Evolutionary conservation across 2,888 invertebrate genomes (phyloP), one percentile per base, ranked within the genome.

Genomic region (Chrysotoxum bicinctum): DNA sequence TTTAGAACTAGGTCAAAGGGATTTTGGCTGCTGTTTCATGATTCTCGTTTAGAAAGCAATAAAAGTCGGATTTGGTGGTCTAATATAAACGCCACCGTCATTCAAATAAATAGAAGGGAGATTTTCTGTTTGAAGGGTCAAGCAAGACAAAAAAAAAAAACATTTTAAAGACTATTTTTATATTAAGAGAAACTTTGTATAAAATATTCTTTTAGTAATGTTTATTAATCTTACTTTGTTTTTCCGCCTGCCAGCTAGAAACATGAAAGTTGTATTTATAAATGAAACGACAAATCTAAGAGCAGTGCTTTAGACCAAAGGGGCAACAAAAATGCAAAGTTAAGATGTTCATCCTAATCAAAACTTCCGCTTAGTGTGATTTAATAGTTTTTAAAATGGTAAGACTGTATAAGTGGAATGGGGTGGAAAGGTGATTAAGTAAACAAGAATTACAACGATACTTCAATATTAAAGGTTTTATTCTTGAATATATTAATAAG

Each of bases 1-100:
- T n/a, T n/a, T 50, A 23, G 6, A 72, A 78, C 30, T 72, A 37
- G 78, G 78, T 78, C 78, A 78, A 16, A 43, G 54, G 30, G 72
- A 72, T 66, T 62, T 56, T 37, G 45, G 64, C 70, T 72, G 54
- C 48, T 30, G 37, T 62, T 62, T 58, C 56, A 43, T 60, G 64
- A 37, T 48, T 69, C 48, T 54, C 43, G 72, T 56, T 72, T 78
- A 66, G 56, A 48, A 78, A 72, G 72, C 64, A 72, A 78, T 78
- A 78, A 78, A 72, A 78, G 64, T 72, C 40, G 56, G 78, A 72
- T 78, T 72, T 72, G 64, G 70, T 35, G n/a, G 40, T 16, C 40
- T 35, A 37, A 58, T 76, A 76, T 69, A 40, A 76, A 69, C 50
- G 40, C 50, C 48, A 35, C 35, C 58, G 37, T 58, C 58, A 37